Evolutionary conservation across 1,140 invertebrate genomes (phyloP), one percentile per base, ranked within the genome.

Genomic region (Onthophagus taurus): DNA sequence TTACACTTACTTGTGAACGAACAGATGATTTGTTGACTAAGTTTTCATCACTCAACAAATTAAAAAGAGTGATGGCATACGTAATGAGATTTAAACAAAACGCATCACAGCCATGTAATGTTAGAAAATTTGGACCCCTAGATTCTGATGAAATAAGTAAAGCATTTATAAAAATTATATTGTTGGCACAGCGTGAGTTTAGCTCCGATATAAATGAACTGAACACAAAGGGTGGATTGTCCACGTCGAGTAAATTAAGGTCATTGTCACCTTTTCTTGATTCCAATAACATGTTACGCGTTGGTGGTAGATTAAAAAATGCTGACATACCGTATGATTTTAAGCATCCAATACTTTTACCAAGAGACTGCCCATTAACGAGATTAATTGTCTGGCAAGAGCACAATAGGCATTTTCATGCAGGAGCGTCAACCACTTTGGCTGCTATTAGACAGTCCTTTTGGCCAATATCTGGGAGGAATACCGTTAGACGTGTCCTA

Each of bases 241-340:
- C 26, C 9, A 29, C 11, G 26, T n/a, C 11, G 13, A 29, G 26
- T 29, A 29, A 12, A 9, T n/a, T 29, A 29, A n/a, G 11, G 13
- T 9, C 26, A n/a, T 29, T 29, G 13, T n/a, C 26, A 12, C 26
- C 26, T n/a, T 29, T 29, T 12, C 13, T 29, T 9, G 26, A 29
- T 29, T 29, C 26, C n/a, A n/a, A n/a, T n/a, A n/a, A n/a, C n/a
- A n/a, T 34, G 16, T 34, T 34, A 34, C n/a, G 31, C 8, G 31
- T 34, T 12, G 31, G 31, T 34, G 31, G 31, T 34, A 11, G 31
- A 34, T 16, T 34, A 34, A 11, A 34, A 9, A 12, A 12, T 9
- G n/a, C 31, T 9, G 16, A 12, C 16, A 12, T 34, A 9, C 16
- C 31, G 9, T 34, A 34, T 34, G 9, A 16, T 17, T 12, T 9